Evolutionary conservation across 2,888 invertebrate species (phyloP).

Genomic region (Coenonympha glycerion): DNA sequence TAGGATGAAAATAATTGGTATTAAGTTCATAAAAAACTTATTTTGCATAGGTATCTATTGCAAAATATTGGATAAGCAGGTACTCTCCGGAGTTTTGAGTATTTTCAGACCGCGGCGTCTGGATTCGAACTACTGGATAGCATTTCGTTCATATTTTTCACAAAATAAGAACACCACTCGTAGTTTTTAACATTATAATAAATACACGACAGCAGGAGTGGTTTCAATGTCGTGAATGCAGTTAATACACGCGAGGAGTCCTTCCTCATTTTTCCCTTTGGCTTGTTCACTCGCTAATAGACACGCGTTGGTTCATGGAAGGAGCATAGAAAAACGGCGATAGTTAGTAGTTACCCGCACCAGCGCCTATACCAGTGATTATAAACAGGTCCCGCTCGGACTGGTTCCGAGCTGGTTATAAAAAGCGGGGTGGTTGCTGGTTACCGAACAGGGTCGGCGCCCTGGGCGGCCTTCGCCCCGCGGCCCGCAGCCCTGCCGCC

Average conservation of each 20-base stretch:
- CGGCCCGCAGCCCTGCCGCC: constrained; percentile 40
- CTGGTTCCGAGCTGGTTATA: constrained; percentile 29
- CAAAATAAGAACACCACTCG: no score
- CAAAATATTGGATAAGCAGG: no score
- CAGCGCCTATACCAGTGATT: constrained; percentile 18
- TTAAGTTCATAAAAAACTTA: no score
- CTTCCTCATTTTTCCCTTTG: background rate
- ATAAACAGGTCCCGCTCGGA: constrained; percentile 20
- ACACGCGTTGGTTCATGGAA: background rate
- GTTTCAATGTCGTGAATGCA: no score
- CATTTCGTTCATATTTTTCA: constrained; percentile 20
- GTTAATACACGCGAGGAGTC: background rate
- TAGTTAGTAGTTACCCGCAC: background rate
- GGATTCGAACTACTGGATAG: constrained; percentile 20
- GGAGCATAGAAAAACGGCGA: constrained; percentile 14
- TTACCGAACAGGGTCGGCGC: constrained; percentile 50
- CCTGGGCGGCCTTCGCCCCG: constrained; percentile 64
- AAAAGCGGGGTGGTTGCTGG: constrained; percentile 36
- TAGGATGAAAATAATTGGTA: no score
- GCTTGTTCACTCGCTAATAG: background rate
- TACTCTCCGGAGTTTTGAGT: no score
- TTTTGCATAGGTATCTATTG: no score
- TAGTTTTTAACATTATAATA: no score
- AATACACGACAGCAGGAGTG: no score
- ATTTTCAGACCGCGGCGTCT: constrained; percentile 15